Conservation (phyloP, 2,797 vertebrate species). For the Dendrocincla tyrannina region DNA sequence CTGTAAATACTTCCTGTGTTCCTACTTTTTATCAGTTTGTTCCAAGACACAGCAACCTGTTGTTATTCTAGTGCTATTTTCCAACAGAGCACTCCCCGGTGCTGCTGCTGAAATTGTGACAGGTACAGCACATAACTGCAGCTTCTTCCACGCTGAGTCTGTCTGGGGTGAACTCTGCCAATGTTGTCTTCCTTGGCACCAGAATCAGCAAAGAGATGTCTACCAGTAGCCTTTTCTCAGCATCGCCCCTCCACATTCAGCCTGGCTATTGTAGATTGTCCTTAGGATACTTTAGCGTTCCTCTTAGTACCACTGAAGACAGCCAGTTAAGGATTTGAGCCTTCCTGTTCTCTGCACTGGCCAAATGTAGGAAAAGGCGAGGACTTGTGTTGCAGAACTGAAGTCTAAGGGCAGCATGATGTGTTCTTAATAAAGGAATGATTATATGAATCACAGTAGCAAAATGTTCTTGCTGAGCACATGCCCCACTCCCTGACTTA, state of each 20-base stretch:
- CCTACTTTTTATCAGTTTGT: neutral
- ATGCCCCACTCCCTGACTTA: neutral
- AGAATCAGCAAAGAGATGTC: neutral
- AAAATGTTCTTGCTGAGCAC: slow-evolving; percentile 21
- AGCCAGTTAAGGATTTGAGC: neutral
- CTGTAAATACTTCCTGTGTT: neutral
- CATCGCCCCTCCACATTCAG: neutral
- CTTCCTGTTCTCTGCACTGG: neutral
- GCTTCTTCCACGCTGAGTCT: neutral
- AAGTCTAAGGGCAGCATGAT: neutral
- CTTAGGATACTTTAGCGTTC: neutral
- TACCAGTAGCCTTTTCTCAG: neutral
- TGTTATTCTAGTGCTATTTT: neutral
- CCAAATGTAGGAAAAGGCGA: neutral
- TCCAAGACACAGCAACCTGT: neutral
- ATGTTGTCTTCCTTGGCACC: neutral
- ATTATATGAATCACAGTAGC: slow-evolving; percentile 52
- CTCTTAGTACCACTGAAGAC: neutral
- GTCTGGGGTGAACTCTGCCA: neutral
- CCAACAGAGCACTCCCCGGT: neutral
- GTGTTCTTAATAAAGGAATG: slow-evolving; percentile 26
- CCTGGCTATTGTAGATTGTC: neutral
- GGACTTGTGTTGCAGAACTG: neutral
- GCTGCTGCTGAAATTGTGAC: neutral
- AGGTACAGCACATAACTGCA: neutral